These are phyloP conservation scores for Pygoscelis adeliae DNA, from an alignment of 2,113 vertebrate species.

Conservation along the genomic window DNA sequence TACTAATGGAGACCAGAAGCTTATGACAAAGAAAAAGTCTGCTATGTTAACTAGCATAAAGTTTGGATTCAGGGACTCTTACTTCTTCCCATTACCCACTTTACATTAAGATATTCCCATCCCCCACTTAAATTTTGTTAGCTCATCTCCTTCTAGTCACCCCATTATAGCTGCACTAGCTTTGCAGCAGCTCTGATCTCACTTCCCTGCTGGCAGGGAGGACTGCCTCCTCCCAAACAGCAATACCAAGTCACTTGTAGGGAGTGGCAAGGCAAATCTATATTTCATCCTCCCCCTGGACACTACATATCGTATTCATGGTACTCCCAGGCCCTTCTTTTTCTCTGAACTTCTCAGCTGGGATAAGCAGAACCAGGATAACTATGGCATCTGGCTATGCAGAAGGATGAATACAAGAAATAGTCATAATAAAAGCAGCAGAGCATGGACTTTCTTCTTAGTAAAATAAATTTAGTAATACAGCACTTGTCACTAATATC, in stretches of 20 bases:
- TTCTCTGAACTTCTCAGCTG: neutral
- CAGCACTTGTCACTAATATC: neutral
- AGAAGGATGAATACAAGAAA: neutral
- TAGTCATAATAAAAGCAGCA: neutral
- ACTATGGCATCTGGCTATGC: neutral
- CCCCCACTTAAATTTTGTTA: neutral
- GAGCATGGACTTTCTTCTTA: neutral
- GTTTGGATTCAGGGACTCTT: neutral
- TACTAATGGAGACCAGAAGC: neutral
- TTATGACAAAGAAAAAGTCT: neutral
- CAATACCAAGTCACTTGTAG: neutral
- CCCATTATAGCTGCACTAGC: neutral
- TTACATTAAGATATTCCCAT: neutral
- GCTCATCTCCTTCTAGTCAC: neutral
- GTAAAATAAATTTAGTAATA: neutral
- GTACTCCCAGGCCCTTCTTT: neutral
- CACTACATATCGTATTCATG: neutral
- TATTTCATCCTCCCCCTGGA: neutral
- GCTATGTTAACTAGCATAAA: neutral
- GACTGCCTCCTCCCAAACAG: neutral
- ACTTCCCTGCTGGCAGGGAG: neutral
- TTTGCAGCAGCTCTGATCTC: neutral
- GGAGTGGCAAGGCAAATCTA: neutral
- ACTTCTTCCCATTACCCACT: neutral
- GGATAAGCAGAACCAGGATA: neutral